Conservation (phyloP, 1,140 invertebrate species). For the Parapsyche elsis region DNA sequence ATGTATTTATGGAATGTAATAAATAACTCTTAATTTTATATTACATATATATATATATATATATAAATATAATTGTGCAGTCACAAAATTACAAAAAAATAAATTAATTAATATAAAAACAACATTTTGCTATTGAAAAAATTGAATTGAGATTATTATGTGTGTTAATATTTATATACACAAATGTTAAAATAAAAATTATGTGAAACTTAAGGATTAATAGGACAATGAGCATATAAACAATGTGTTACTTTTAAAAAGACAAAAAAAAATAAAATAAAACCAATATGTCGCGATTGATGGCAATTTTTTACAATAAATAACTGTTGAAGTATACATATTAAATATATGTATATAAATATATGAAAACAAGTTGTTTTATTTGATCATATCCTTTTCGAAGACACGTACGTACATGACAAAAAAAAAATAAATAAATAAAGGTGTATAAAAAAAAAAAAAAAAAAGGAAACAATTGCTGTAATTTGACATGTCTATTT, state of each 20-base stretch:
- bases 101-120: neutral
- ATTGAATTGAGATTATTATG: slow-evolving; percentile 56
- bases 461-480: neutral
- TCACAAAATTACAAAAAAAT: neutral
- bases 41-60: neutral
- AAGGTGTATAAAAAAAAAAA: neutral
- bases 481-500: slow-evolving; percentile 26
- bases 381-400: slow-evolving; percentile 8
- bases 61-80: slow-evolving; percentile 40
- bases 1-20: slow-evolving; percentile 30
- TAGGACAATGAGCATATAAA: slow-evolving; percentile 51
- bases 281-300: slow-evolving; percentile 55
- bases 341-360: slow-evolving; percentile 54
- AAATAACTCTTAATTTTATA: slow-evolving; percentile 57
- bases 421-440: too few relatives aligned
- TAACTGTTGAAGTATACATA: slow-evolving; percentile 57
- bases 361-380: slow-evolving; percentile 34
- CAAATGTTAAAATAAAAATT: slow-evolving; percentile 51
- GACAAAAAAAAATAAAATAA: slow-evolving; percentile 48
- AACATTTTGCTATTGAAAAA: slow-evolving; percentile 51
- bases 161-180: slow-evolving; percentile 56
- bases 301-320: slow-evolving; percentile 58
- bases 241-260: slow-evolving; percentile 49
- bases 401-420: neutral
- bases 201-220: slow-evolving; percentile 48